Conservation (phyloP, 2,888 invertebrate genomes). For the Caenorhabditis uteleia region DNA sequence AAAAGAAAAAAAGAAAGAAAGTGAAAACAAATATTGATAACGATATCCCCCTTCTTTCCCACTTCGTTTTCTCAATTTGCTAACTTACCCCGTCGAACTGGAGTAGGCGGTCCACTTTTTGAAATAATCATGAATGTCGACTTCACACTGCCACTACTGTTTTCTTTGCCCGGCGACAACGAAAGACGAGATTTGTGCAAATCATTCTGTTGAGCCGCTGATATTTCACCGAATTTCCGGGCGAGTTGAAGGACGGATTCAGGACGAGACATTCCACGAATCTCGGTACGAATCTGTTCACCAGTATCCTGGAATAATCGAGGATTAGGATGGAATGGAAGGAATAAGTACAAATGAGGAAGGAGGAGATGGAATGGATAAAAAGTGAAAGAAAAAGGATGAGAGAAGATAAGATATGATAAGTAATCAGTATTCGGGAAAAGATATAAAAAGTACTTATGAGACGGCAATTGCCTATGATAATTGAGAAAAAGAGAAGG, state of each 20-base stretch:
- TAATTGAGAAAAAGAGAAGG: too few relatives aligned
- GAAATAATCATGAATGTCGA: conserved; percentile 7
- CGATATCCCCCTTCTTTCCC: background rate
- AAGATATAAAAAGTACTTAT: conserved; percentile 2
- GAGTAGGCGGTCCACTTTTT: conserved; percentile 34
- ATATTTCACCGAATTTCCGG: conserved; percentile 44
- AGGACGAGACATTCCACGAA: conserved; percentile 44
- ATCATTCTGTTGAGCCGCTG: conserved; percentile 46
- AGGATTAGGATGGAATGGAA: background rate
- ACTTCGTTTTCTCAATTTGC: background rate
- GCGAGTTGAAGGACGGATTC: conserved; percentile 51
- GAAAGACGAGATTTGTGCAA: conserved; percentile 42
- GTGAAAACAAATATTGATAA: too few relatives aligned
- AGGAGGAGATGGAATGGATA: background rate
- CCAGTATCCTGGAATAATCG: conserved; percentile 43
- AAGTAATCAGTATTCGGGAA: background rate
- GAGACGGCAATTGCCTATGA: too few relatives aligned
- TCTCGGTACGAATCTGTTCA: conserved; percentile 34
- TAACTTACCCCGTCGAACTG: conserved; percentile 24
- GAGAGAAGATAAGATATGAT: conserved; percentile 1
- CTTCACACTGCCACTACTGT: background rate
- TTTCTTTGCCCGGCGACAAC: conserved; percentile 38
- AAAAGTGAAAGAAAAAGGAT: conserved; percentile 2
- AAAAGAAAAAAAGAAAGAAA: too few relatives aligned
- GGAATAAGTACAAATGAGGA: conserved; percentile 15